phyloP scores from a whole-genome alignment of 2,888 invertebrate species.

The Dolomedes plantarius region DNA sequence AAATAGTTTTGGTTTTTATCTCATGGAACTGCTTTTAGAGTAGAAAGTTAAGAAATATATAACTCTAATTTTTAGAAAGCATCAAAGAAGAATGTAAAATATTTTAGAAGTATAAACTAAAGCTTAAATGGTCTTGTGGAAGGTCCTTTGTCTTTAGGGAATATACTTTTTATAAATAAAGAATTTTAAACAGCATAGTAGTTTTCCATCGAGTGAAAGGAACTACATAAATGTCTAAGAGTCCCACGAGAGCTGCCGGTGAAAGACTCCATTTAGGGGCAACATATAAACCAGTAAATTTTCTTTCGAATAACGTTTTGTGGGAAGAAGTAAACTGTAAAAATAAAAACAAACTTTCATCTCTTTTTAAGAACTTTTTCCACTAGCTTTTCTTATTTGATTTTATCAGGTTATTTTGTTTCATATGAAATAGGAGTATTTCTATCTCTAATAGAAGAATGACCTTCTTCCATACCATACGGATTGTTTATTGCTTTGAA shows the following conservation, averaged over 20 bases:
- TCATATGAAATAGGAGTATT: too few species aligned
- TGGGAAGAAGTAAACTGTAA: neutral
- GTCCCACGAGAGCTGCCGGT: neutral
- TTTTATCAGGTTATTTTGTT: neutral
- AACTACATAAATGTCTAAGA: conserved; percentile 7
- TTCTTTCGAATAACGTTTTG: conserved; percentile 6
- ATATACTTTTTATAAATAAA: neutral
- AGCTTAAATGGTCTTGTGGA: neutral
- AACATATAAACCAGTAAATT: conserved; percentile 14
- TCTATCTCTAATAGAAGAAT: too few species aligned
- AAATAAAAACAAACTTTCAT: neutral
- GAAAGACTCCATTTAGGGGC: neutral
- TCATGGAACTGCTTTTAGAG: too few species aligned
- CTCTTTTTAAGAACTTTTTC: neutral
- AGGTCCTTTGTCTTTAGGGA: conserved; percentile 9
- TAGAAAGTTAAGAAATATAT: too few species aligned
- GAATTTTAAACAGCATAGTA: neutral
- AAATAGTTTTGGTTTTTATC: too few species aligned
- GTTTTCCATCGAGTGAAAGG: neutral
- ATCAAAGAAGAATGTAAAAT: neutral
- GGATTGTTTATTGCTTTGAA: too few species aligned
- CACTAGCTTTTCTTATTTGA: neutral
- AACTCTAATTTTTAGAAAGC: neutral
- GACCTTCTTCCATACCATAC: too few species aligned
- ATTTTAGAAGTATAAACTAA: neutral